phyloP scores from a whole-genome alignment of 2,888 invertebrate species.

The Cheilosia vulpina region DNA sequence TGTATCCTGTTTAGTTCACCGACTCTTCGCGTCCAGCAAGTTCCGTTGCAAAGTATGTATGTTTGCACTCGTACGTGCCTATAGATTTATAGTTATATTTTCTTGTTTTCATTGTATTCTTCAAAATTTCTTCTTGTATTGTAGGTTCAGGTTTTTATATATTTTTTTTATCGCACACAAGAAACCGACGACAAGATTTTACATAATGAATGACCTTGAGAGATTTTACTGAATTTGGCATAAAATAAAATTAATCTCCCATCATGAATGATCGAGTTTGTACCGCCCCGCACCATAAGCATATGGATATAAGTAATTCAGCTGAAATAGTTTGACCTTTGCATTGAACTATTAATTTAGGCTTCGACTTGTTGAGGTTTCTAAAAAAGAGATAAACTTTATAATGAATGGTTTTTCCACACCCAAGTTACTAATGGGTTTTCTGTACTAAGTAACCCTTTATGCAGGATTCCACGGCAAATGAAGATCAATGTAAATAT shows the following conservation, averaged over 20 bases:
- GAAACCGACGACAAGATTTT: background rate
- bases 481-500: too few species aligned
- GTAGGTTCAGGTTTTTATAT: background rate
- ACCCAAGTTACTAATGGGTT: too few species aligned
- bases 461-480: too few species aligned
- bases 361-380: too few species aligned
- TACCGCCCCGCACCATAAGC: background rate
- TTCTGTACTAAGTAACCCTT: too few species aligned
- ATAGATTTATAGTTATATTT: background rate
- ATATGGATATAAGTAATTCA: background rate
- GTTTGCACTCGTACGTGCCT: too few species aligned
- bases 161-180: background rate
- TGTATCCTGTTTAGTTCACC: background rate
- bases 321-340: background rate
- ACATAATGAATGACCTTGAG: constrained; percentile 5
- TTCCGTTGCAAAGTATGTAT: background rate
- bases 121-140: background rate
- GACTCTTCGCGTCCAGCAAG: background rate
- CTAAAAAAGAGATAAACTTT: too few species aligned
- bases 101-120: background rate
- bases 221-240: background rate
- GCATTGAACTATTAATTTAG: background rate
- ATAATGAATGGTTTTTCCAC: too few species aligned
- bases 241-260: background rate
- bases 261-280: background rate